Percentiles rank a stretch among this genome's conserved stretches.
Evolutionary conservation across 1,140 invertebrate genomes (phyloP).

Genomic region (Chionoecetes opilio): DNA sequence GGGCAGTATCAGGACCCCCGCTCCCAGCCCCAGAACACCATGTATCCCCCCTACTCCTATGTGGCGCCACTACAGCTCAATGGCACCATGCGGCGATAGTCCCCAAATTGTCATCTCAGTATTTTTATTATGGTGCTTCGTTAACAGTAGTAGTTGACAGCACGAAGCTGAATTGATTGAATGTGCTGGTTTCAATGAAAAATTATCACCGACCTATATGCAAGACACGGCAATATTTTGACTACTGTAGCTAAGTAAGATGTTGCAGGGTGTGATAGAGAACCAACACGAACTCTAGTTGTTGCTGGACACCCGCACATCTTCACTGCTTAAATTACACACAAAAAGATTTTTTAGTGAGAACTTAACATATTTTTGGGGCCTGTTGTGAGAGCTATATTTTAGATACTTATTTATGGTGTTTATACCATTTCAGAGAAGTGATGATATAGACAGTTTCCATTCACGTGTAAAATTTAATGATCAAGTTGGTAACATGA

Average conservation of each 20-base stretch:
- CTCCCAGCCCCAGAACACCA: constrained; percentile 88
- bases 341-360: constrained; percentile 72
- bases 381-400: constrained; percentile 79
- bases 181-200: constrained; percentile 64
- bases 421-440: constrained; percentile 74
- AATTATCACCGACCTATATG: constrained; percentile 70
- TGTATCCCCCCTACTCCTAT: constrained; percentile 89
- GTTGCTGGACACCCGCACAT: constrained; percentile 44
- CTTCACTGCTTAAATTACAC: constrained; percentile 57
- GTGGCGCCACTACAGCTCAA: constrained; percentile 89
- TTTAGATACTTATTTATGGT: constrained; percentile 80
- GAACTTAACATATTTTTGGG: constrained; percentile 75
- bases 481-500: constrained; percentile 66
- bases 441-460: constrained; percentile 58
- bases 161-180: constrained; percentile 44
- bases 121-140: constrained; percentile 77
- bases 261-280: constrained; percentile 69
- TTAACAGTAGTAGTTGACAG: constrained; percentile 65
- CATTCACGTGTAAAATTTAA: constrained; percentile 65
- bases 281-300: constrained; percentile 56
- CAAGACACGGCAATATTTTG: constrained; percentile 79
- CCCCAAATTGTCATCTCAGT: constrained; percentile 67
- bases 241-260: constrained; percentile 61
- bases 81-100: constrained; percentile 88
- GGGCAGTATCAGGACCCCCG: constrained; percentile 90